Percentiles rank a stretch among this genome's conserved stretches.
phyloP scores from a whole-genome alignment of 2,888 invertebrate genomes.

The Scaptomyza parva region DNA sequence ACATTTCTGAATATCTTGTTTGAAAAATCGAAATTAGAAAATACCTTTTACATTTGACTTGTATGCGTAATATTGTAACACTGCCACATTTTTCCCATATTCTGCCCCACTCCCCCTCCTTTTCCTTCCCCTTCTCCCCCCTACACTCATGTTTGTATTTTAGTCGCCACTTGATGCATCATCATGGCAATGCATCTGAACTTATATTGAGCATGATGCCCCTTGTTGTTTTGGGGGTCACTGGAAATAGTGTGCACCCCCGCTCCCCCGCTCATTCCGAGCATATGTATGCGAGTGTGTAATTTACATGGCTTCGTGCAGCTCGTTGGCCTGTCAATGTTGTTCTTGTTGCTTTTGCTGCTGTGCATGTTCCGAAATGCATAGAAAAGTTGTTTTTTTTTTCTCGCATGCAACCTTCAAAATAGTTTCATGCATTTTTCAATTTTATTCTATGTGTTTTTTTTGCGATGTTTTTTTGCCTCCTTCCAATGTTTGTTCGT shows the following conservation, averaged over 20 bases:
- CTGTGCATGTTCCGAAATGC: constrained; percentile 44
- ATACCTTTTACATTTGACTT: constrained; percentile 21
- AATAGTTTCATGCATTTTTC: constrained; percentile 79
- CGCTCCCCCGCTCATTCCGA: neutral
- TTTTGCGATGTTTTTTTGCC: constrained; percentile 34
- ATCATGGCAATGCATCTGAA: constrained; percentile 35
- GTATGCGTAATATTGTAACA: too few relatives aligned
- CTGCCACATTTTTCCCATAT: too few relatives aligned
- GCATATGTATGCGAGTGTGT: constrained; percentile 28
- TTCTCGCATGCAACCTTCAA: constrained; percentile 68
- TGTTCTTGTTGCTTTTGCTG: neutral
- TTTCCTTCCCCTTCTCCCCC: neutral
- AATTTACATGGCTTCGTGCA: constrained; percentile 66
- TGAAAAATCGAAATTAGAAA: constrained; percentile 32
- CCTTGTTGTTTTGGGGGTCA: constrained; percentile 40
- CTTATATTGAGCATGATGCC: constrained; percentile 37
- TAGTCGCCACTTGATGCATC: constrained; percentile 42
- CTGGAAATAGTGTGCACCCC: constrained; percentile 42
- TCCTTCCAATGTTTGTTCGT: constrained; percentile 55
- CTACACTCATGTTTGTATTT: neutral
- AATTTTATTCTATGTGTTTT: constrained; percentile 44
- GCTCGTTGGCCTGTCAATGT: constrained; percentile 68
- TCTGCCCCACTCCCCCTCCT: neutral
- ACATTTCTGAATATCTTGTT: neutral
- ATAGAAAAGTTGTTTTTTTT: constrained; percentile 50